Evolutionary conservation across 2,888 invertebrate genomes (phyloP), one percentile per base, ranked within the genome.

Genomic region (Hydroisotoma schaefferi): DNA sequence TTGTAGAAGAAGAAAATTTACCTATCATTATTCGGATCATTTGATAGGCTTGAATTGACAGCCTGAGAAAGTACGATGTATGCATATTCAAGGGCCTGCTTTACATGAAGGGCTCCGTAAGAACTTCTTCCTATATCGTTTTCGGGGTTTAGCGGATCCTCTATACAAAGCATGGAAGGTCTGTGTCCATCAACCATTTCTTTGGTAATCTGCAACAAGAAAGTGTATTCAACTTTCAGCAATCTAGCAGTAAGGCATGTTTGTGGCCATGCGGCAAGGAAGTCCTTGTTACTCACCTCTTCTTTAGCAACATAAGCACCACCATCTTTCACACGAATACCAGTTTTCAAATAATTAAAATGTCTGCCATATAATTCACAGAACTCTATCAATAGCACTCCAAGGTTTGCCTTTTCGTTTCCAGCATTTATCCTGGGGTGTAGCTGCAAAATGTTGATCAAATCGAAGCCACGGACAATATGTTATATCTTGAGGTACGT

Each of bases 91-190:
- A 98, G 99, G 63, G 97, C 94, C 80, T 90, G 87, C 77, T 90
- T 89, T 20, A 90, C 89, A 76, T 89, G 87, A 73, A 95, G 80
- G 67, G 91, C 91, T 60, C 94, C 94, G 78, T 82, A 83, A 75
- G 95, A 95, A 77, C 94, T 94, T 73, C 95, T 86, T 8, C 98
- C 98, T 77, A 99, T 97, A 78, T 98, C 98, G 78, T 99, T 99
- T 69, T 89, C 94, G 18, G 93, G 85, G 65, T 92, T 91, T 44
- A 99, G 82, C 23, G 99, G 99, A 81, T 99, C 99, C 80, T 98
- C 97, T 73, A 99, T 97, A 77, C 95, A 97, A 68, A 99, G 81
- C 76, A 97, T 80, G 67, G 95, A 94, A 23, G 93, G 93, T 49
- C 94, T 82, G 78, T 94, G 92, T 0, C 94, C 70, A 38, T 72